Evolutionary conservation across 1,140 invertebrate species (phyloP).

Genomic region (Anastrepha obliqua): DNA sequence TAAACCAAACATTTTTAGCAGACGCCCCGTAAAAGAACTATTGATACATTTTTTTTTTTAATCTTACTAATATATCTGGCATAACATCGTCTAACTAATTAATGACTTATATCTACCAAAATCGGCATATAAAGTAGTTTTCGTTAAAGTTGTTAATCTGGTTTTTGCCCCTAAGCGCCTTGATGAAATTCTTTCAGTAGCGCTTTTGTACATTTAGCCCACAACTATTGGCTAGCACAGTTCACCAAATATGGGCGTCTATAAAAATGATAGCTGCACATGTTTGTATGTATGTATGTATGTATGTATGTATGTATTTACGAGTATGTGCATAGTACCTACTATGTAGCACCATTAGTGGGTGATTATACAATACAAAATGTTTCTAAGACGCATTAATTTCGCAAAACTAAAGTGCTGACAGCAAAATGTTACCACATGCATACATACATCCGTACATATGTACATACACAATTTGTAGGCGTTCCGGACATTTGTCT

Average conservation of each 20-base stretch:
- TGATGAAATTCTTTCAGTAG: conserved; percentile 37
- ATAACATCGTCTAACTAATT: not conserved
- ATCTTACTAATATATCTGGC: not conserved
- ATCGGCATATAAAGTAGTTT: conserved; percentile 36
- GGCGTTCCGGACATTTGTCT: conserved; percentile 16
- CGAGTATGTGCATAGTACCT: too few relatives aligned
- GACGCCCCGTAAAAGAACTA: too few relatives aligned
- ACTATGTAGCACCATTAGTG: conserved; percentile 9
- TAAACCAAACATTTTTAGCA: too few relatives aligned
- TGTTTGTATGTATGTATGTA: too few relatives aligned
- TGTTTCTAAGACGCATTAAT: conserved; percentile 7
- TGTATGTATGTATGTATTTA: not conserved
- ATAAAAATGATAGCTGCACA: not conserved
- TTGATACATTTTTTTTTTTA: too few relatives aligned
- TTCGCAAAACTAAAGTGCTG: not conserved
- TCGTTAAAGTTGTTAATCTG: not conserved
- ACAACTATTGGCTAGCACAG: not conserved
- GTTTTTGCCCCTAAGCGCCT: not conserved
- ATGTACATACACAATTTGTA: not conserved
- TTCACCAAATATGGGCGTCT: not conserved
- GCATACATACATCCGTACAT: not conserved
- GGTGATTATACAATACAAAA: conserved; percentile 19
- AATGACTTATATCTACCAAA: not conserved
- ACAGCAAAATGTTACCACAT: not conserved
- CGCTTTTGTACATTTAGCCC: not conserved